Evolutionary conservation across 2,888 invertebrate genomes (phyloP).

Genomic region (Apodemia mormo): DNA sequence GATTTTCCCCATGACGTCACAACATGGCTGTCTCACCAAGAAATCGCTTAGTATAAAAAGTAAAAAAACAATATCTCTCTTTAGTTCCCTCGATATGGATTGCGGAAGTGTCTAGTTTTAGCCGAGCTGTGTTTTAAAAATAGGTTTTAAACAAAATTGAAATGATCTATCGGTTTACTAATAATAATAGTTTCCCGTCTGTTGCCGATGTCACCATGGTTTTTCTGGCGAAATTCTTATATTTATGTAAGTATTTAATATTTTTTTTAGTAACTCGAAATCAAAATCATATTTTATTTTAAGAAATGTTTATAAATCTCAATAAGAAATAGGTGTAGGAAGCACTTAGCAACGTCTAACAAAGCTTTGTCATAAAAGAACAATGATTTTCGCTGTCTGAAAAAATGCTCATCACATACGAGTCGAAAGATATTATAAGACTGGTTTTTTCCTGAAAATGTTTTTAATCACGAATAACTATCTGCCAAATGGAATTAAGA

Average conservation of each 20-base stretch:
- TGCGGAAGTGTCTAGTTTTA: conserved; percentile 40
- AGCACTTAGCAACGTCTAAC: conserved; percentile 10
- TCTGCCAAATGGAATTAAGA: not conserved
- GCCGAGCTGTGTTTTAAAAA: conserved; percentile 19
- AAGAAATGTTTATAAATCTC: not conserved
- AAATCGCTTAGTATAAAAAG: conserved; percentile 63
- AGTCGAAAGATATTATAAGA: not conserved
- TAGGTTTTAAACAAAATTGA: conserved; percentile 9
- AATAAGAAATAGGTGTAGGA: not conserved
- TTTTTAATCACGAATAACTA: not conserved
- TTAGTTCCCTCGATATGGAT: conserved; percentile 50
- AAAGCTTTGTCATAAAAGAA: conserved; percentile 13
- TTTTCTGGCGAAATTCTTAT: conserved; percentile 54
- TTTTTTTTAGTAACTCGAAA: conserved; percentile 24
- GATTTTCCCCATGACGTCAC: conserved; percentile 76
- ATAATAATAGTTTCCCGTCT: conserved; percentile 44
- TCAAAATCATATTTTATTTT: conserved; percentile 15
- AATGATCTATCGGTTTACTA: conserved; percentile 30
- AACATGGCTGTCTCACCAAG: conserved; percentile 64
- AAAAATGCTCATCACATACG: not conserved
- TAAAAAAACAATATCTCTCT: conserved; percentile 55
- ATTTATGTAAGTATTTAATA: conserved; percentile 64
- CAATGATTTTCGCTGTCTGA: not conserved
- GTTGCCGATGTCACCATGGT: conserved; percentile 36
- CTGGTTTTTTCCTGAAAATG: not conserved